Evolutionary conservation across 1,140 invertebrate genomes (phyloP).

Genomic region (Propsilocerus akamusi): DNA sequence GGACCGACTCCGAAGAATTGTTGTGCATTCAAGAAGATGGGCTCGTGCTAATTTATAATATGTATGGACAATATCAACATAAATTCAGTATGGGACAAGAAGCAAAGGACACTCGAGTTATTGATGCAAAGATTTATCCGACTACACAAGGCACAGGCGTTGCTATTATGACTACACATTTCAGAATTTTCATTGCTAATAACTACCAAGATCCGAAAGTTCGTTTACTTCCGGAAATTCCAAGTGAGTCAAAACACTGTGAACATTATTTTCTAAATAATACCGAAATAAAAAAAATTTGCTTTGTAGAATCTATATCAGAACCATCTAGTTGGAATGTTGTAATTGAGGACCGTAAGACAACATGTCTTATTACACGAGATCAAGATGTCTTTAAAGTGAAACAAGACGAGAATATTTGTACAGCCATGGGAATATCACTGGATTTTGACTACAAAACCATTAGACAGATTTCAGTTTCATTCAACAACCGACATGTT

Average conservation of each 20-base stretch:
- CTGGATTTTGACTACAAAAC: slow-evolving; percentile 17
- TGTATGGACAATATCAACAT: slow-evolving; percentile 75
- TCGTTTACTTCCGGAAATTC: slow-evolving; percentile 61
- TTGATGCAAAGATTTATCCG: slow-evolving; percentile 53
- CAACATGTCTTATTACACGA: slow-evolving; percentile 18
- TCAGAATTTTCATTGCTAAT: slow-evolving; percentile 70
- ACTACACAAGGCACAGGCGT: slow-evolving; percentile 69
- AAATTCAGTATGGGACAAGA: slow-evolving; percentile 79
- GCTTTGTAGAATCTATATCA: slow-evolving; percentile 13
- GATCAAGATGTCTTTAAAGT: slow-evolving; percentile 20
- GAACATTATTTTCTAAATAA: background rate
- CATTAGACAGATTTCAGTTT: slow-evolving; percentile 48
- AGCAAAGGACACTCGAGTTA: slow-evolving; percentile 58
- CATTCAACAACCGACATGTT: slow-evolving; percentile 64
- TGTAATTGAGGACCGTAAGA: slow-evolving; percentile 21
- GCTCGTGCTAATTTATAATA: slow-evolving; percentile 71
- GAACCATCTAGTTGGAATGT: slow-evolving; percentile 22
- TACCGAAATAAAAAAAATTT: background rate
- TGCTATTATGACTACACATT: slow-evolving; percentile 70
- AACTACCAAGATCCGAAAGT: slow-evolving; percentile 69
- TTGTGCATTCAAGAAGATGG: slow-evolving; percentile 88
- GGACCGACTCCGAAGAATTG: slow-evolving; percentile 80
- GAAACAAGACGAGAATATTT: slow-evolving; percentile 17
- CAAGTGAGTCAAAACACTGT: slow-evolving; percentile 36
- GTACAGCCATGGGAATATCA: slow-evolving; percentile 15